Evolutionary conservation across 2,888 invertebrate genomes (phyloP).

Genomic region (Epistrophe eligans): DNA sequence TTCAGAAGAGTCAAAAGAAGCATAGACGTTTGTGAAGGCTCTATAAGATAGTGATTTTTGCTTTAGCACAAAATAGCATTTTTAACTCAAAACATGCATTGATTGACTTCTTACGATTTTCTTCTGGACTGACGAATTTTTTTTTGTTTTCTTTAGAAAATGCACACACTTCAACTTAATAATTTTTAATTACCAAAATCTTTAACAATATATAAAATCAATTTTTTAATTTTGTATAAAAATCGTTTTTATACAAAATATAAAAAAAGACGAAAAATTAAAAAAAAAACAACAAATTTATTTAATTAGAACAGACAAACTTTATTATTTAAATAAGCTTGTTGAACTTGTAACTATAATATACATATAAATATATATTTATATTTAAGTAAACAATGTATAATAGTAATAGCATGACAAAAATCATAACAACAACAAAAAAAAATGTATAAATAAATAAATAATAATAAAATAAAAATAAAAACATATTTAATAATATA

Average conservation of each 20-base stretch:
- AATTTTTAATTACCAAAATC: neutral
- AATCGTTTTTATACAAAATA: neutral
- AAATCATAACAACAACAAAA: neutral
- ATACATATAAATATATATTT: conserved; percentile 52
- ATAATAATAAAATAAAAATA: neutral
- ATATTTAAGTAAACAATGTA: conserved; percentile 29
- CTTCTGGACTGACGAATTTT: neutral
- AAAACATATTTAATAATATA: neutral
- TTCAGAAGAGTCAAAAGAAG: neutral
- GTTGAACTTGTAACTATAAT: conserved; percentile 59
- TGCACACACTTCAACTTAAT: neutral
- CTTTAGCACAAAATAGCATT: neutral
- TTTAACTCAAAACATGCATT: neutral
- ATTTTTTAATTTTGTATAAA: neutral
- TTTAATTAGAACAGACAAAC: conserved; percentile 51
- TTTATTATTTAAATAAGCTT: conserved; percentile 55
- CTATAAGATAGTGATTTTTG: neutral
- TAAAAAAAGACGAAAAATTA: neutral
- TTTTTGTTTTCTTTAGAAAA: neutral
- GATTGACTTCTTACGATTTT: neutral
- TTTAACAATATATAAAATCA: neutral
- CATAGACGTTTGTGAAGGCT: neutral
- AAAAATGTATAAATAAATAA: conserved; percentile 5
- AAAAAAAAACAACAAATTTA: neutral
- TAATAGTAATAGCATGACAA: neutral